A percentile compares a stretch with the other conserved stretches of the same genome.
These are phyloP conservation scores for Trachops cirrhosus DNA, from an alignment of 2,797 vertebrate species.

Conservation along the genomic window DNA sequence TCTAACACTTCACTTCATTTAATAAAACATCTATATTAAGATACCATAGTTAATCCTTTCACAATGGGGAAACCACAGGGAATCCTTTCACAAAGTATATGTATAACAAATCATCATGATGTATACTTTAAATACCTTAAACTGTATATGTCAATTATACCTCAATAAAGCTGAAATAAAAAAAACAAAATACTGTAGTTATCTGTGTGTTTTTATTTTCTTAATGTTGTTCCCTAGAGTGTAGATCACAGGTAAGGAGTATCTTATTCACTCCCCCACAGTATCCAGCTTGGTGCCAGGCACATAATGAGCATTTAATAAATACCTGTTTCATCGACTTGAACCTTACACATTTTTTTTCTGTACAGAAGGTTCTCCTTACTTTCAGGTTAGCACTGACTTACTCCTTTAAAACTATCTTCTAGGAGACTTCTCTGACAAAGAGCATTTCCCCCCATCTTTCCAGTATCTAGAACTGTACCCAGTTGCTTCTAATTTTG, in stretches of 20 bases:
- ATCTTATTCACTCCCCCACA: not conserved
- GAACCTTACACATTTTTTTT: not conserved
- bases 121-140: not conserved
- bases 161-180: not conserved
- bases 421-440: not conserved
- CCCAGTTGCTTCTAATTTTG: not conserved
- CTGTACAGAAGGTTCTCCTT: not conserved
- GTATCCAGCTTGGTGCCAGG: not conserved
- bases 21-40: not conserved
- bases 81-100: not conserved
- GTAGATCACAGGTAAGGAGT: not conserved
- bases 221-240: not conserved
- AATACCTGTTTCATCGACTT: not conserved
- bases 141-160: not conserved
- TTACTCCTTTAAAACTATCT: not conserved
- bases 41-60: not conserved
- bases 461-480: not conserved
- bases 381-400: not conserved
- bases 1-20: not conserved
- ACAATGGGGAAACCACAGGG: not conserved
- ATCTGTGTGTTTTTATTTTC: not conserved
- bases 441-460: not conserved
- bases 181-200: not conserved
- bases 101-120: not conserved
- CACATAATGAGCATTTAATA: not conserved